Base-by-base conservation (phyloP, 2,888 invertebrate genomes). In the Dichetophora obliterata region DNA sequence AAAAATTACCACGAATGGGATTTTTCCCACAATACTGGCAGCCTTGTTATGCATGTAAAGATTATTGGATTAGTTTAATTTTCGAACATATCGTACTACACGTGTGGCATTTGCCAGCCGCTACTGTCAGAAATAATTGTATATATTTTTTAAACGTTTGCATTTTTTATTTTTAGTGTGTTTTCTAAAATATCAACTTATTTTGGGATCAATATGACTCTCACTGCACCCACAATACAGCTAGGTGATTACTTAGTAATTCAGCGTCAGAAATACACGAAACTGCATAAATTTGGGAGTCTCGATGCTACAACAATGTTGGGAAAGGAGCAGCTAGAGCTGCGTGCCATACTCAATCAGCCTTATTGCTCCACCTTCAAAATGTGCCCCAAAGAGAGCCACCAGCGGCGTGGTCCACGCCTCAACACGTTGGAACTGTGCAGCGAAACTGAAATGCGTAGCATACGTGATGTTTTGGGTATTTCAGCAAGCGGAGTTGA, bases 361-460 rank as follows among this genome's bases (percentile, higher is more conserved):
- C 91, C 91, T n/a, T 94, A 93, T 86, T 93, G 92, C 86, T 93
- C 94, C 16, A 92, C 93, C 3, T 96, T 95, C 86, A 94, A 94
- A 90, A 93, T 96, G 91, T 90, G 93, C 77, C 91, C 92, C 27
- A 91, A 91, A 80, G 91, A 91, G 52, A 88, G 84, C 57, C 83
- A 84, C 24, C 82, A 85, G 3, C 82, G 85, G 0, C 91, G 91
- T 79, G 87, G 86, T 37, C 89, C 88, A 78, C 91, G 91, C 76
- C 89, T 91, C n/a, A 91, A 91, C 81, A 86, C 86, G 0, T 84
- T 93, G 27, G 90, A 91, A 80, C 88, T 91, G 75, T 93, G 91
- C 79, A 90, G 90, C 63, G 89, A 89, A 52, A 84, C 82, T 16
- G 85, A 85, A 79, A 87, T 92, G 80, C 90, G 91, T 1, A 91